phyloP scores from a whole-genome alignment of 2,113 vertebrate species.

The Poeciliopsis prolifica region DNA sequence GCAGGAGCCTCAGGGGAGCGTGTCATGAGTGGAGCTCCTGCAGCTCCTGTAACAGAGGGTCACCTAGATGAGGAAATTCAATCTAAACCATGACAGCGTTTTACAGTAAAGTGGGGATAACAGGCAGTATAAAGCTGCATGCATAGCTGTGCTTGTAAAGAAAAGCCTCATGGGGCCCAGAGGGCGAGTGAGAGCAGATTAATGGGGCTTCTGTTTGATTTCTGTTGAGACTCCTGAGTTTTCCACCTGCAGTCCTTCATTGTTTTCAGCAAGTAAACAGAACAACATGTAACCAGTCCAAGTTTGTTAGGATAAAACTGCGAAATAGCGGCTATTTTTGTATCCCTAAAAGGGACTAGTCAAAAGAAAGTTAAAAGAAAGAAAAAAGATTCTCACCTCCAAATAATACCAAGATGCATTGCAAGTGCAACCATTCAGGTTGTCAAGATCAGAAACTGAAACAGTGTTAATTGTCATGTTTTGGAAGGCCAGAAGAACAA shows the following conservation, averaged over 20 bases:
- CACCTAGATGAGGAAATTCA: slow-evolving; percentile 43
- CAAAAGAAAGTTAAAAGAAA: not conserved
- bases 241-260: slow-evolving; percentile 5
- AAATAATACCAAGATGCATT: not conserved
- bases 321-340: not conserved
- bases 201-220: slow-evolving; percentile 24
- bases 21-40: slow-evolving; percentile 1
- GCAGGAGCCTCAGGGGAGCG: slow-evolving; percentile 13
- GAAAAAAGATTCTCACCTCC: not conserved
- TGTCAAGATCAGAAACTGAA: not conserved
- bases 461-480: not conserved
- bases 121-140: slow-evolving; percentile 18
- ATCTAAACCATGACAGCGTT: slow-evolving; percentile 46
- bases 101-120: slow-evolving; percentile 30
- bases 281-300: not conserved
- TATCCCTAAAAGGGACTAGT: not conserved
- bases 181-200: not conserved
- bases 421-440: not conserved
- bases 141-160: slow-evolving; percentile 22
- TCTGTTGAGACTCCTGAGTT: slow-evolving; percentile 7
- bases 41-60: slow-evolving; percentile 16
- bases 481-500: not conserved
- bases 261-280: not conserved
- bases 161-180: not conserved
- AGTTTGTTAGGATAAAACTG: not conserved